Evolutionary conservation across 2,797 vertebrate genomes (phyloP).

Genomic region (Silurus lanzhouensis): DNA sequence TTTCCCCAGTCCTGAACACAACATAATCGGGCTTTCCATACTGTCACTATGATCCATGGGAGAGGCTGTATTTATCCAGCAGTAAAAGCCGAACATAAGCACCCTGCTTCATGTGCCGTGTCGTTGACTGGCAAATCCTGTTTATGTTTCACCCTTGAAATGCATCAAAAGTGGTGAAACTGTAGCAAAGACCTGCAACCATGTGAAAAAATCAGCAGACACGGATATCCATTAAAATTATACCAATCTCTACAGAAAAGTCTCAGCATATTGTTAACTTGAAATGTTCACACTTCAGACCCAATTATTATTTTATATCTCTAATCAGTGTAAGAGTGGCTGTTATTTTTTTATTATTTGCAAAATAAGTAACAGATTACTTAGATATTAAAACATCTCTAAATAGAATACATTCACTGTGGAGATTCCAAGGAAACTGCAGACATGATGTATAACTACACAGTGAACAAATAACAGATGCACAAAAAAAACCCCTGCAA

Average conservation of each 20-base stretch:
- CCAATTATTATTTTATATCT: not conserved
- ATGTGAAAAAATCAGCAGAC: conserved; percentile 24
- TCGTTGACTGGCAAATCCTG: conserved; percentile 33
- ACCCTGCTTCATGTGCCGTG: conserved; percentile 55
- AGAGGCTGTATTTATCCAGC: conserved; percentile 76
- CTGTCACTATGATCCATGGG: conserved; percentile 75
- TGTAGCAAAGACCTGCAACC: conserved; percentile 36
- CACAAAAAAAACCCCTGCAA: not conserved
- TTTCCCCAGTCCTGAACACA: conserved; percentile 33
- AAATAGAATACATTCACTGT: conserved; percentile 32
- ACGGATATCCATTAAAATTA: not conserved
- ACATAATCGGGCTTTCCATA: conserved; percentile 64
- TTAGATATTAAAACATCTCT: conserved; percentile 33
- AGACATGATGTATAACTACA: not conserved
- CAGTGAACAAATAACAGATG: not conserved
- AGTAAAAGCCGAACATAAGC: conserved; percentile 77
- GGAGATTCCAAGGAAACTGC: conserved; percentile 36
- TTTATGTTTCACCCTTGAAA: conserved; percentile 42
- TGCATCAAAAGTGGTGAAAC: conserved; percentile 28
- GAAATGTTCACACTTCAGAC: not conserved
- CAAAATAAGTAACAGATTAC: conserved; percentile 39
- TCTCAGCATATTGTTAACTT: not conserved
- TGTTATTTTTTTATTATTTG: conserved; percentile 30
- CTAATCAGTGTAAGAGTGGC: not conserved
- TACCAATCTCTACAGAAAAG: not conserved